Evolutionary conservation across 2,888 invertebrate species (phyloP), one percentile per base, ranked within the genome.

Genomic region (Mechanitis messenoides): DNA sequence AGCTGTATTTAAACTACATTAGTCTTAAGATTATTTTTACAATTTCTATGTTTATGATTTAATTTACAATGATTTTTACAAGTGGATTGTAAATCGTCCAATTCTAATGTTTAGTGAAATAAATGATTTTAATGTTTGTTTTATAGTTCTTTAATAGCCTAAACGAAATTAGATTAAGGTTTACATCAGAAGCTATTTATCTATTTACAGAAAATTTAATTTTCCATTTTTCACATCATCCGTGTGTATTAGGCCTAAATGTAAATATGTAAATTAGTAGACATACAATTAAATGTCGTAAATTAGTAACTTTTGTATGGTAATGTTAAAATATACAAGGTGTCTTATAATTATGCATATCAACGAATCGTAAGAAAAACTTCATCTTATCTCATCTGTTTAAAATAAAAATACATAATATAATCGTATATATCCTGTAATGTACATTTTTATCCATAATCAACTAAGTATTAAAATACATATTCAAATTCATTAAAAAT

Each of bases 311-410:
- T 83, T 85, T 86, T 85, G 73, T 85, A 85, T 84, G 77, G 76
- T 75, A 83, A 80, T 76, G 72, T 76, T 83, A 73, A 77, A 84
- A 80, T 84, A 78, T 87, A 85, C 89, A 88, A 87, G 87, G 89
- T 89, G 89, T 89, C 89, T 89, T 89, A 87, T 79, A 82, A 86
- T 84, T 86, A 89, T 89, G 89, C 89, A 89, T 89, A 89, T 89
- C 89, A 89, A 87, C 87, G 86, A 89, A 87, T 80, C 80, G 80
- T 86, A 85, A 81, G 78, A 79, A 74, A 74, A 70, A 71, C 68
- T 68, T 68, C 61, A 63, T 66, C 58, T 67, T 61, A 67, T 63
- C 53, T 60, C 57, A 62, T 64, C 61, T 64, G 61, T 66, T 56
- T 64, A 65, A 56, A 50, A 56, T 57, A 64, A 60, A 58, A 59